These are phyloP conservation scores for Leptopilina clavipes DNA, from an alignment of 1,140 invertebrate species.

Conservation along the genomic window DNA sequence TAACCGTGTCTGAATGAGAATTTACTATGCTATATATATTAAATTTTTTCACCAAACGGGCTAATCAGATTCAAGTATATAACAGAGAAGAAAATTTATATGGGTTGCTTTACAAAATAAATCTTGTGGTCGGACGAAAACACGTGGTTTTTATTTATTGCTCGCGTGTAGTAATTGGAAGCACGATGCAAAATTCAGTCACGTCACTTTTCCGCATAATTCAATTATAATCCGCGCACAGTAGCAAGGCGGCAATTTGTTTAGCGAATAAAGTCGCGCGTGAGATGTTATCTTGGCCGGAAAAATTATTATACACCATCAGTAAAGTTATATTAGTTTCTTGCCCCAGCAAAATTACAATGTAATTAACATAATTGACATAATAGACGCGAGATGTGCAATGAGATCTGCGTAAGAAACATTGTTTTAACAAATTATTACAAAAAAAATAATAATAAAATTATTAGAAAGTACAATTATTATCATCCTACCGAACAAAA, in stretches of 20 bases:
- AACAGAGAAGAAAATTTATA: constrained; percentile 25
- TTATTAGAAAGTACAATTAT: too few relatives aligned
- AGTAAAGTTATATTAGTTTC: constrained; percentile 37
- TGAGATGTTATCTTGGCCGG: not conserved
- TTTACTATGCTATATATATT: not conserved
- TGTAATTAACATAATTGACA: constrained; percentile 42
- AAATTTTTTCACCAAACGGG: not conserved
- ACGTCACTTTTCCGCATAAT: constrained; percentile 30
- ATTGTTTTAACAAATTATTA: not conserved
- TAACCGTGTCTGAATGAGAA: not conserved
- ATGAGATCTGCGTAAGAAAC: constrained; percentile 24
- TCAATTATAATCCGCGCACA: constrained; percentile 26
- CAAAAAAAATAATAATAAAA: too few relatives aligned
- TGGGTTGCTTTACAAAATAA: constrained; percentile 3
- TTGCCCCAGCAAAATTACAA: constrained; percentile 38
- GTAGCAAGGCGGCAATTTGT: constrained; percentile 29
- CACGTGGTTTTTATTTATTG: constrained; percentile 27
- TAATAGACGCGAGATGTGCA: constrained; percentile 38
- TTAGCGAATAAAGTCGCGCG: constrained; percentile 20
- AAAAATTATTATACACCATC: not conserved
- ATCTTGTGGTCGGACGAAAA: constrained; percentile 1
- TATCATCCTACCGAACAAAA: too few relatives aligned
- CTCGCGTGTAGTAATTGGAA: constrained; percentile 26
- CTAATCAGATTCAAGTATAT: constrained; percentile 13
- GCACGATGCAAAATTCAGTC: constrained; percentile 12